These are phyloP conservation scores for Myzus persicae DNA, from an alignment of 1,140 invertebrate species.

Conservation along the genomic window DNA sequence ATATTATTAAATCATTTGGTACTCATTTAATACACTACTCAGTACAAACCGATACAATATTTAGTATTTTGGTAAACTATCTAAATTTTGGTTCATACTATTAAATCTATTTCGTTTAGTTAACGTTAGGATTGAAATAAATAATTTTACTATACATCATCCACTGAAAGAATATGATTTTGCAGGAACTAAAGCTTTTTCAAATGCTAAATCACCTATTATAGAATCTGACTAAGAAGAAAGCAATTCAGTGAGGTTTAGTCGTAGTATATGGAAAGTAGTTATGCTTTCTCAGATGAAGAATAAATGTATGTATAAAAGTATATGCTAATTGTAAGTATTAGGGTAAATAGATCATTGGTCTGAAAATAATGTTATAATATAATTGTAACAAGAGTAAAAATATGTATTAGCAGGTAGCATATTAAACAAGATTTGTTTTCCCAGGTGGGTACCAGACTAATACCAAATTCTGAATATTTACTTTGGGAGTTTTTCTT, in stretches of 20 bases:
- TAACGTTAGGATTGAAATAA: neutral
- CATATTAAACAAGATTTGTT: neutral
- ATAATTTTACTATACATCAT: neutral
- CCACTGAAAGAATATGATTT: too few relatives aligned
- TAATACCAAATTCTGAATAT: neutral
- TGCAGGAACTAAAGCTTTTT: too few relatives aligned
- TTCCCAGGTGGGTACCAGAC: neutral
- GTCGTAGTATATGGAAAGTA: too few relatives aligned
- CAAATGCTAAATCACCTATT: too few relatives aligned
- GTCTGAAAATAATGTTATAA: neutral
- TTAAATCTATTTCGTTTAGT: neutral
- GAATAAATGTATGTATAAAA: neutral
- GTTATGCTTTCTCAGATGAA: too few relatives aligned
- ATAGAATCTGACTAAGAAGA: too few relatives aligned
- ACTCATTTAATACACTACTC: neutral
- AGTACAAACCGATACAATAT: neutral
- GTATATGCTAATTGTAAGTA: neutral
- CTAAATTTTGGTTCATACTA: too few relatives aligned
- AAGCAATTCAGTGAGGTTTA: too few relatives aligned
- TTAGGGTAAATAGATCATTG: neutral
- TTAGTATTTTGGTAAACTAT: neutral
- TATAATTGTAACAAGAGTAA: neutral
- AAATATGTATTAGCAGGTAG: too few relatives aligned
- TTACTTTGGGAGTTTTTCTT: constrained; percentile 53
- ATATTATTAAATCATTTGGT: neutral